Evolutionary conservation across 2,113 vertebrate genomes (phyloP), one percentile per base, ranked within the genome.

Genomic region (Gnathonemus longibarbis): DNA sequence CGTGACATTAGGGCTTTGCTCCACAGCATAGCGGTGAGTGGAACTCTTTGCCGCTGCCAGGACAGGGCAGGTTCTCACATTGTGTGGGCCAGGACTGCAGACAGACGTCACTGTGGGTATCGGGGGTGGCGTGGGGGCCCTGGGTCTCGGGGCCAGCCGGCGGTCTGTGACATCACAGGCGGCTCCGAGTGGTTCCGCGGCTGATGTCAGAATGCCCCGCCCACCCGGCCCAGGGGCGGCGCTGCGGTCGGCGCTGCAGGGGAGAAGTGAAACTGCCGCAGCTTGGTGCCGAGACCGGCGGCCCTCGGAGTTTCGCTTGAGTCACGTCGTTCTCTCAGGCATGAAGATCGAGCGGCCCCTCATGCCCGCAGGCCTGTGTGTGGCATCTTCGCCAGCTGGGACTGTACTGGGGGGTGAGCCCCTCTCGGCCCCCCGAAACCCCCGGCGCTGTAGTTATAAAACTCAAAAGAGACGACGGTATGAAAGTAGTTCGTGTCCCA

Each of bases 181-280:
- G 91, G 15, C 70, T 91, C 92, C 84, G 91, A 42, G 62, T 93
- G 94, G 94, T 96, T 95, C 94, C 93, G 92, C 91, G 92, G 89
- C 92, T 91, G 91, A 89, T 93, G 91, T 93, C 93, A 94, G 91
- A 92, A 85, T 5, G 35, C n/a, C 91, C 91, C 56, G 84, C 92
- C 94, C 89, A 90, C 90, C n/a, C n/a, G 8, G 0, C 10, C 42
- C 42, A n/a, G 39, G 58, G 89, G 89, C 3, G 93, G 91, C 91
- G 90, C 93, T 93, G 92, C 90, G 92, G 90, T 87, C 53, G 6
- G 27, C 70, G 84, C 89, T 91, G 93, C 92, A 13, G 88, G 85
- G 89, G 80, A 95, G 94, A 96, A 95, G 91, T 93, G 95, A 95
- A 96, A 96, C 95, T 85, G 88, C 74, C 27, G 62, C 90, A 88